Percentiles rank a stretch among this genome's conserved stretches.
Conservation (phyloP, 2,113 vertebrate species). For the Dasypus novemcinctus region DNA sequence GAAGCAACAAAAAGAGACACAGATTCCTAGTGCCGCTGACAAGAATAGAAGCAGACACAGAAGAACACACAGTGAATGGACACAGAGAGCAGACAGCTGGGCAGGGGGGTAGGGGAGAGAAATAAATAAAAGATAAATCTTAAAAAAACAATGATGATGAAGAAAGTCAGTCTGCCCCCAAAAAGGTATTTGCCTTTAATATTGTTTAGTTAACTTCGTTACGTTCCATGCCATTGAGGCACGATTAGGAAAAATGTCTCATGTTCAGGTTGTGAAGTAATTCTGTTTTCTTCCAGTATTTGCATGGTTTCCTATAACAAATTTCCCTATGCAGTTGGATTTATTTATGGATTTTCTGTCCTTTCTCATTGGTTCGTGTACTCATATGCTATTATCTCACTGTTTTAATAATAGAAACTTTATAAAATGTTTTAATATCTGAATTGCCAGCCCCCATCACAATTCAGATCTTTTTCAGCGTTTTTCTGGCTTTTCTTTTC, state of each 20-base stretch:
- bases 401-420: constrained; percentile 31
- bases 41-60: too few relatives aligned
- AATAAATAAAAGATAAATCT: too few relatives aligned
- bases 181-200: constrained; percentile 22
- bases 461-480: background rate
- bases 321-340: background rate
- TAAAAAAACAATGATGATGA: too few relatives aligned
- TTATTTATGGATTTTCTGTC: constrained; percentile 41
- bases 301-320: background rate
- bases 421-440: constrained; percentile 42
- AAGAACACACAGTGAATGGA: too few relatives aligned
- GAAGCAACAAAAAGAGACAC: too few relatives aligned
- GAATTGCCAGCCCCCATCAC: background rate
- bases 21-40: too few relatives aligned
- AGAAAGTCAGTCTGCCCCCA: background rate
- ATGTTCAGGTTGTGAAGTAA: background rate
- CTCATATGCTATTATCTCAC: background rate
- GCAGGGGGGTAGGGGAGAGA: too few relatives aligned
- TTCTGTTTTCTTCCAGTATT: constrained; percentile 6
- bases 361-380: background rate
- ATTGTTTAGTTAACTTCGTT: constrained; percentile 31
- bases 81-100: too few relatives aligned
- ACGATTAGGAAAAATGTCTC: background rate
- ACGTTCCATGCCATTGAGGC: background rate
- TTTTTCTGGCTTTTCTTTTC: background rate